Conservation (phyloP, 2,888 invertebrate species). For the Stenodera caucasica region DNA sequence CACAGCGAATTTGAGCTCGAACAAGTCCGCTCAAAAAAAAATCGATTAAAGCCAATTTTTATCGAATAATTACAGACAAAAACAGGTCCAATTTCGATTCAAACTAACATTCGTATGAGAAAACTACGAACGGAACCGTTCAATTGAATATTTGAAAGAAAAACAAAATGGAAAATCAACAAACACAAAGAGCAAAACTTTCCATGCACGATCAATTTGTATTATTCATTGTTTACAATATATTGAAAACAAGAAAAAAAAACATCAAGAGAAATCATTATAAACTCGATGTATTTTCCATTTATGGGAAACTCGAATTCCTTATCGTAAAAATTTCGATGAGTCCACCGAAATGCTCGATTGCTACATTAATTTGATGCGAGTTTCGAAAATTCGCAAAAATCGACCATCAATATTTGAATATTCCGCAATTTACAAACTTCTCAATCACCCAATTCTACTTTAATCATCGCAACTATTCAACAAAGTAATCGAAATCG, state of each 20-base stretch:
- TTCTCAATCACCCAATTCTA: neutral
- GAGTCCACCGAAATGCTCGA: no score
- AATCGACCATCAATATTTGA: no score
- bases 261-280: no score
- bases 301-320: no score
- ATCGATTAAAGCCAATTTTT: neutral
- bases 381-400: no score
- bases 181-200: no score
- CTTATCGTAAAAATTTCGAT: no score
- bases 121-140: neutral
- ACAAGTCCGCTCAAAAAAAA: neutral
- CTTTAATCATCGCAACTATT: neutral
- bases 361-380: no score
- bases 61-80: neutral
- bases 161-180: neutral
- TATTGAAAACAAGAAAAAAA: no score
- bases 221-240: neutral
- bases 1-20: no score
- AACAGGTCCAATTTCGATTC: neutral
- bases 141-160: neutral
- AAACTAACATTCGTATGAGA: neutral
- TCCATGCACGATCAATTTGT: neutral
- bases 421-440: neutral
- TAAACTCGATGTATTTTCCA: no score
- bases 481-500: neutral